phyloP scores from a whole-genome alignment of 2,888 invertebrate genomes.

The Celastrina argiolus region DNA sequence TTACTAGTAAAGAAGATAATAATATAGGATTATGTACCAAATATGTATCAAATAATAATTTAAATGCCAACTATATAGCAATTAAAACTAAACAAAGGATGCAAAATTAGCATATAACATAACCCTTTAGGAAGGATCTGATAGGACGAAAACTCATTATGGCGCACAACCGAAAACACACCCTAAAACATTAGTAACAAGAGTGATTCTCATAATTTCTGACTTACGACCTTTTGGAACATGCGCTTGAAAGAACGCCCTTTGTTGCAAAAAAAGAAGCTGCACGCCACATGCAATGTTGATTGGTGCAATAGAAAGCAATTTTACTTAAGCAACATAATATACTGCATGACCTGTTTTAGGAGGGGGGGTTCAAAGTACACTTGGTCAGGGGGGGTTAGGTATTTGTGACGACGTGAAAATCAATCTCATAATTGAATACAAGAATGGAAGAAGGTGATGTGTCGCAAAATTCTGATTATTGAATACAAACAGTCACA shows the following conservation, averaged over 20 bases:
- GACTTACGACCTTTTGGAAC: constrained; percentile 17
- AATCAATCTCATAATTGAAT: too few species aligned
- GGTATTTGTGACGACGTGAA: too few species aligned
- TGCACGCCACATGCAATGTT: constrained; percentile 31
- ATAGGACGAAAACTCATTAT: constrained; percentile 6
- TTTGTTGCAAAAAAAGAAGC: constrained; percentile 36
- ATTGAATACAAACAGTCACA: too few species aligned
- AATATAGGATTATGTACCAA: too few species aligned
- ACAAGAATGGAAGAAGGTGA: too few species aligned
- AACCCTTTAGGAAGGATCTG: not conserved
- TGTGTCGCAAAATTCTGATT: too few species aligned
- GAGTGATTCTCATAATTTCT: not conserved
- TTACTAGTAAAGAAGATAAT: too few species aligned
- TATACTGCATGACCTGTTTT: too few species aligned
- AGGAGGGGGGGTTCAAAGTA: too few species aligned
- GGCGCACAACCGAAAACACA: not conserved
- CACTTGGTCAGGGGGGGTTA: too few species aligned
- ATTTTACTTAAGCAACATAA: constrained; percentile 27
- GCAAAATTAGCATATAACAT: not conserved
- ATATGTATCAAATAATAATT: too few species aligned
- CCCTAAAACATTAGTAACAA: not conserved
- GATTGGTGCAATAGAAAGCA: constrained; percentile 36
- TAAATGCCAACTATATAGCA: not conserved
- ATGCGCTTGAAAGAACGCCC: constrained; percentile 30
- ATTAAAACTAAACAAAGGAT: constrained; percentile 5